Evolutionary conservation across 2,888 invertebrate genomes (phyloP).

Genomic region (Escarpia spicata): DNA sequence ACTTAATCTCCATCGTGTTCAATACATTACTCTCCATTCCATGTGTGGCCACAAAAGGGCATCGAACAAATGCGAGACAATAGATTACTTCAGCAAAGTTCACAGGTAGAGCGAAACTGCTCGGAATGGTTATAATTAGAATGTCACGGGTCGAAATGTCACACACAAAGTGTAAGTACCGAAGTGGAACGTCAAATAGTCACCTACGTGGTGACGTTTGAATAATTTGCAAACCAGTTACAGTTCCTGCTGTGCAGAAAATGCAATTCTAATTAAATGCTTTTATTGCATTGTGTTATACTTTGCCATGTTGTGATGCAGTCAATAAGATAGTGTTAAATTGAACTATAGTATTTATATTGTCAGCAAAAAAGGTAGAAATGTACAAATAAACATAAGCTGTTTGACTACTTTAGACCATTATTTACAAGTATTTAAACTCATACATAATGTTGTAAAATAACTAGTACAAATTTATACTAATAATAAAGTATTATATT

Average conservation of each 20-base stretch:
- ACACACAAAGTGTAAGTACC: background rate
- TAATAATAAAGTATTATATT: background rate
- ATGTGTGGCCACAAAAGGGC: background rate
- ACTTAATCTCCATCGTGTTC: background rate
- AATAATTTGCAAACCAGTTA: background rate
- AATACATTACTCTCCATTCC: background rate
- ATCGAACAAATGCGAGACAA: background rate
- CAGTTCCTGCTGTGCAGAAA: background rate
- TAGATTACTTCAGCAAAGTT: slow-evolving; percentile 5
- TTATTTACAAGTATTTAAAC: background rate
- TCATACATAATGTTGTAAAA: background rate
- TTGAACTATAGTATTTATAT: background rate
- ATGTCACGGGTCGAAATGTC: background rate
- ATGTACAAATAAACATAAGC: background rate
- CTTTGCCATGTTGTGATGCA: background rate
- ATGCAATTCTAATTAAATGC: background rate
- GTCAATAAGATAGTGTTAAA: background rate
- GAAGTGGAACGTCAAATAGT: background rate
- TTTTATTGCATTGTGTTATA: background rate
- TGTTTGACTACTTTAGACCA: background rate
- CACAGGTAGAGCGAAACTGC: background rate
- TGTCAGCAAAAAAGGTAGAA: background rate
- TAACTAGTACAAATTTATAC: background rate
- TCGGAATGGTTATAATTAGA: slow-evolving; percentile 1
- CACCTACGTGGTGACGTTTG: background rate